Conservation (phyloP, 2,797 vertebrate genomes). For the Leucoraja ocellata region DNA sequence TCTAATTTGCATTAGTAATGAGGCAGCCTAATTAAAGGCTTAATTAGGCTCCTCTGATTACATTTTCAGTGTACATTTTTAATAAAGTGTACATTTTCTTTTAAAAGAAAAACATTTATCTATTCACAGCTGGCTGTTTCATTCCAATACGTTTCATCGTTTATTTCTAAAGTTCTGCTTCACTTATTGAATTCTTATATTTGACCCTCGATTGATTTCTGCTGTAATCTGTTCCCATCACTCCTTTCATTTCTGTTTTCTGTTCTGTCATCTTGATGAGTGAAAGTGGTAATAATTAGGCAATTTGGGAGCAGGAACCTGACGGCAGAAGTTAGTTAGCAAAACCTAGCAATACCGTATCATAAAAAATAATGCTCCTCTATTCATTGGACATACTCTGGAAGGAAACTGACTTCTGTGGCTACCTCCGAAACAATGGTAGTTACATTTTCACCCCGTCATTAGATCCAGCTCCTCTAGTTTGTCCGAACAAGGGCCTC, state of each 20-base stretch:
- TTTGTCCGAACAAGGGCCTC: no score
- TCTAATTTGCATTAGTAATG: slow-evolving; percentile 99
- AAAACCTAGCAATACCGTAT: neutral
- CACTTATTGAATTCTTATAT: slow-evolving; percentile 28
- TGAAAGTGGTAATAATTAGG: slow-evolving; percentile 32
- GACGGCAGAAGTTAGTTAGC: neutral
- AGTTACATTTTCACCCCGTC: slow-evolving; percentile 1
- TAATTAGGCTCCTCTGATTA: slow-evolving; percentile 99
- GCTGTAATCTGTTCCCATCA: slow-evolving; percentile 30
- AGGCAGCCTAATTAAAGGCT: slow-evolving; percentile 99
- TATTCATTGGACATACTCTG: slow-evolving; percentile 1
- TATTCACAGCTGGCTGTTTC: slow-evolving; percentile 33
- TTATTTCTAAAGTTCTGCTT: slow-evolving; percentile 35
- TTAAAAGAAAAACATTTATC: slow-evolving; percentile 43
- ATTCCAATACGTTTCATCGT: slow-evolving; percentile 28
- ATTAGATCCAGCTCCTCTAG: neutral
- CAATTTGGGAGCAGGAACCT: slow-evolving; percentile 22
- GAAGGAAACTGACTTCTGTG: neutral
- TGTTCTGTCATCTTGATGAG: slow-evolving; percentile 29
- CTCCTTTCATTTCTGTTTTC: slow-evolving; percentile 20
- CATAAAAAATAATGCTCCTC: slow-evolving; percentile 27
- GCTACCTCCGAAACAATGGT: neutral
- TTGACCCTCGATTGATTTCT: slow-evolving; percentile 32
- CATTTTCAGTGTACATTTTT: slow-evolving; percentile 99
- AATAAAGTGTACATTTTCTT: slow-evolving; percentile 87